These are phyloP conservation scores for Lasioglossum morio DNA, from an alignment of 2,888 invertebrate genomes.

Conservation along the genomic window DNA sequence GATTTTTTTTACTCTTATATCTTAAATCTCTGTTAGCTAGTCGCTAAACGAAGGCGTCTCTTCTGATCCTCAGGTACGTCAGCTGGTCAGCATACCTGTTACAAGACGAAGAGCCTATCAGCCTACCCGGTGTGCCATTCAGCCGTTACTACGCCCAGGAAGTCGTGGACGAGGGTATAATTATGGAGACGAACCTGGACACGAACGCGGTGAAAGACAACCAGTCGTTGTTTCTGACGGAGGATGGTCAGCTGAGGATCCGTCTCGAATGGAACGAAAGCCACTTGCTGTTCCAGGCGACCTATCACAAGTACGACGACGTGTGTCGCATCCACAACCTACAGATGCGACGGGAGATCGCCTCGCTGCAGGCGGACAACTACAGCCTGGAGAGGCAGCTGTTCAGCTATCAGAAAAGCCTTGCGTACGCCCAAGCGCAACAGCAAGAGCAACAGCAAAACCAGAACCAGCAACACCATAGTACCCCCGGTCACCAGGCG, in stretches of 20 bases:
- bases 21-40: too few species aligned
- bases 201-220: constrained; percentile 90
- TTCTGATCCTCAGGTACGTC: constrained; percentile 85
- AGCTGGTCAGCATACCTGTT: constrained; percentile 91
- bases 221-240: constrained; percentile 89
- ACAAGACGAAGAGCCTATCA: constrained; percentile 87
- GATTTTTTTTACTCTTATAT: neutral
- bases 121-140: constrained; percentile 90
- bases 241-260: constrained; percentile 90
- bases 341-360: constrained; percentile 93
- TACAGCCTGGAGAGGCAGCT: constrained; percentile 92
- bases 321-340: constrained; percentile 92
- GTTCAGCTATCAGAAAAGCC: constrained; percentile 93
- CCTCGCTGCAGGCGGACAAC: constrained; percentile 93
- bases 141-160: constrained; percentile 93
- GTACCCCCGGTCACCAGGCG: constrained; percentile 71
- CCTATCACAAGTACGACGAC: constrained; percentile 94
- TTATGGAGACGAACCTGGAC: constrained; percentile 92
- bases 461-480: constrained; percentile 84
- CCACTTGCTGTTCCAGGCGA: constrained; percentile 92
- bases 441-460: constrained; percentile 82
- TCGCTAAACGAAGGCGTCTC: neutral
- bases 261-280: constrained; percentile 94
- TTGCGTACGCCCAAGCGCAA: constrained; percentile 89
- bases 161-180: constrained; percentile 91